A percentile compares a stretch with the other conserved stretches of the same genome.
Evolutionary conservation across 2,797 vertebrate species (phyloP).

Genomic region (Galagoides demidoff): DNA sequence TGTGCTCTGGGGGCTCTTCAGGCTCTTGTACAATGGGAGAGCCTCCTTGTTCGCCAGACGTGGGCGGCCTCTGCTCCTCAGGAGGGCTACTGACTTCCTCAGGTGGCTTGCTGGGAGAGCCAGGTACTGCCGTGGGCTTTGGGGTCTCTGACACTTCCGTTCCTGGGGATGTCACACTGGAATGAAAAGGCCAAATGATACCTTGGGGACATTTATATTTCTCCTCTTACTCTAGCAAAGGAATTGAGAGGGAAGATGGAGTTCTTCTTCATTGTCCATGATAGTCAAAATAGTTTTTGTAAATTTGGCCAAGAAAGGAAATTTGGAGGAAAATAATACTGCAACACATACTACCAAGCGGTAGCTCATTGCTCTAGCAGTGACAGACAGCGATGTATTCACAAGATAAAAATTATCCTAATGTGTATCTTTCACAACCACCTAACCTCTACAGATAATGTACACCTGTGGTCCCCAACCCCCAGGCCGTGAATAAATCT

Average conservation of each 20-base stretch:
- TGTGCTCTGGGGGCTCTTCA: slow-evolving; percentile 79
- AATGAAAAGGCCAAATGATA: slow-evolving; percentile 61
- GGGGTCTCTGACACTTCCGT: slow-evolving; percentile 63
- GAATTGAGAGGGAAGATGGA: background rate
- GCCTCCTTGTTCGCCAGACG: slow-evolving; percentile 81
- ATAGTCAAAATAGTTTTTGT: background rate
- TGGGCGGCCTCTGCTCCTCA: slow-evolving; percentile 61
- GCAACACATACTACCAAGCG: background rate
- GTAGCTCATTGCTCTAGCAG: background rate
- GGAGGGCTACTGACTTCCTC: background rate
- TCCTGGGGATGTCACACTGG: slow-evolving; percentile 81
- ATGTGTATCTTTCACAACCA: background rate
- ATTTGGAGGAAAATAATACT: background rate
- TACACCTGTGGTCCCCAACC: too few species aligned
- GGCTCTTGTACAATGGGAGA: slow-evolving; percentile 90
- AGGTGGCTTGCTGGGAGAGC: slow-evolving; percentile 79
- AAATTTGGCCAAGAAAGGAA: background rate
- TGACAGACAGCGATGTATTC: background rate
- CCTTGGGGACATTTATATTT: background rate
- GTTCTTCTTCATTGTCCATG: background rate
- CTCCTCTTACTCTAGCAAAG: background rate
- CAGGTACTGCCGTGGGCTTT: slow-evolving; percentile 57
- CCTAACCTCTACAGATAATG: background rate
- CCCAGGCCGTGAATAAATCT: too few species aligned
- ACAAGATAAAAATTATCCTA: background rate